Base-by-base conservation (phyloP, 2,797 vertebrate genomes). In the Amniataba percoides region DNA sequence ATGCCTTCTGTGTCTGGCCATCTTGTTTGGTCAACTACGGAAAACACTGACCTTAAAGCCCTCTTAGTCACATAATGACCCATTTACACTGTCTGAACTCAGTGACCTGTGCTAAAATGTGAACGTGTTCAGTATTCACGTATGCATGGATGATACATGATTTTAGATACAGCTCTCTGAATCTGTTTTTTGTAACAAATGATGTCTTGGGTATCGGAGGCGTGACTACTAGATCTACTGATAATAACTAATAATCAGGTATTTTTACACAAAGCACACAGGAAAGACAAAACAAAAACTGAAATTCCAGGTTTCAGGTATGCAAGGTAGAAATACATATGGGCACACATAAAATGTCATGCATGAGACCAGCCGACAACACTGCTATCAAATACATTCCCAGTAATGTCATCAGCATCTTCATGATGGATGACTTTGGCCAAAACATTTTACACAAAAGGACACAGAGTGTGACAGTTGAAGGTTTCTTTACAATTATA, bases 41-140 rank as follows among this genome's bases (percentile, higher is more conserved):
- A 59, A 27, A 13, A 68, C 48, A 40, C n/a, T 39, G 25, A 67
- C 62, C 21, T 36, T 70, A 53, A 74, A 62, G 42, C 74, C 71
- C 39, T 76, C 60, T 78, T 7, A 75, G 67, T n/a, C 45, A 57
- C 43, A 31, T 48, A 42, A 71, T 53, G 61, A 36, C 63, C 40
- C 27, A 67, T 18, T 82, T 68, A 40, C 68, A 21, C 57, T 19
- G 19, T 67, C 36, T 1, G 64, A 84, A 83, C 80, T 80, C 71
- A 27, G 0, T 45, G 63, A 88, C 85, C 70, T 48, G 46, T 48
- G 53, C 16, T 45, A 71, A 51, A 36, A n/a, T 12, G 55, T 43
- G 43, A 40, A 15, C 14, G 2, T 49, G 64, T 53, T 76, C 11
- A 58, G 12, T 0, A 48, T 39, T 74, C 12, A 31, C 18, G 10